phyloP scores from a whole-genome alignment of 30 jellyfish, hydroid and myxozoan species.

The Hydra vulgaris region DNA sequence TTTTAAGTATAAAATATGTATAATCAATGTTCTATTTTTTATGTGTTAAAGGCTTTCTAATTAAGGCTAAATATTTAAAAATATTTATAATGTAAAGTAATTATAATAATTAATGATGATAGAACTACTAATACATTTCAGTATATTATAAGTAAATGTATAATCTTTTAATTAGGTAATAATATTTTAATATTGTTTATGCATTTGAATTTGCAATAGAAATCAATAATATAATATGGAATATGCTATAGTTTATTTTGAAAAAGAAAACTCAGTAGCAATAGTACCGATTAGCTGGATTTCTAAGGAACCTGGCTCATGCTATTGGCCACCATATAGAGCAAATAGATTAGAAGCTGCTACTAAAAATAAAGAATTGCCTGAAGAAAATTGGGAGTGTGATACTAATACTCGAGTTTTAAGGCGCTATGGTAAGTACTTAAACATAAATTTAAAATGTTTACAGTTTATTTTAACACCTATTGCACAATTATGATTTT shows the following conservation, averaged over 20 bases:
- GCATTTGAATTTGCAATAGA: background rate
- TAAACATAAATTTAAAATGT: too few relatives aligned
- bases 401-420: background rate
- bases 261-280: background rate
- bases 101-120: too few relatives aligned
- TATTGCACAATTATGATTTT: background rate
- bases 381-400: background rate
- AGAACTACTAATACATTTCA: too few relatives aligned
- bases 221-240: background rate
- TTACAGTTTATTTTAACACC: too few relatives aligned
- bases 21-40: too few relatives aligned
- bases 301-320: background rate
- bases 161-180: too few relatives aligned
- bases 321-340: too few relatives aligned
- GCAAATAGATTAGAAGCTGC: background rate
- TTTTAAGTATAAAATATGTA: too few relatives aligned
- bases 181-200: background rate
- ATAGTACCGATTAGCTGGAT: background rate
- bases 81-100: too few relatives aligned
- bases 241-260: background rate
- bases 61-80: too few relatives aligned
- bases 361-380: background rate
- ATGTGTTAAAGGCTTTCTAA: too few relatives aligned
- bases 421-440: background rate
- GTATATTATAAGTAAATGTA: too few relatives aligned